Base-by-base conservation (phyloP, 2,888 invertebrate species). In the Lithophane socia region DNA sequence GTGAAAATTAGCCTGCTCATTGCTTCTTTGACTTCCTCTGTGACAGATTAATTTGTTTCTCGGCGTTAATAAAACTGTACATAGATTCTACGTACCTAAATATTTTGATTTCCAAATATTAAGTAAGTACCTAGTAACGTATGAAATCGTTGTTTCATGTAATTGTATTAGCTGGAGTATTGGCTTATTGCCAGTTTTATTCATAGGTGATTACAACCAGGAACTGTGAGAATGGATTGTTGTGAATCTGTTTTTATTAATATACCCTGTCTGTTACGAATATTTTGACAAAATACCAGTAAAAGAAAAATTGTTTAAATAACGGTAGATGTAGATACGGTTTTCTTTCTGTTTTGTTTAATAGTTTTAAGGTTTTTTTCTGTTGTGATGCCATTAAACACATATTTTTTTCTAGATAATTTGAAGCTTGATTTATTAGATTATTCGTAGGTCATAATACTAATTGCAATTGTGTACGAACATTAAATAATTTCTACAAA, bases 201-300 rank as follows among this genome's bases (percentile, higher is more conserved):
- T 71, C 44, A 37, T 49, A 58, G 47, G 52, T 21, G 71, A 71
- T 76, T 71, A 81, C 68, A 80, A 76, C 54, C 60, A 81, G 81
- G 81, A 81, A 81, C 10, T 64, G 58, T 18, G 58, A 8, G 18
- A 29, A 65, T 42, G 64, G 24, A 71, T 64, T 63, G 37, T 80
- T 58, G 58, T 65, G 58, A 65, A 67, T 56, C 47, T 24, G 47
- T 18, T 67, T 60, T 70, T 66, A 56, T 63, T 66, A 74, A 61
- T 73, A 49, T 29, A 73, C 37, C 0, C 24, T 10, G 24, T 16
- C 21, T n/a, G 9, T 56, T 18, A 42, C 8, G 29, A 49, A 1
- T 10, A 47, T 66, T 70, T 64, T 52, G 63, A 29, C 16, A 56
- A 63, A 10, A 12, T 10, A 21, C 37, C 37, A 37, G 3, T 29